Evolutionary conservation across 2,888 invertebrate species (phyloP).

Genomic region (Alviniconcha strummeri): DNA sequence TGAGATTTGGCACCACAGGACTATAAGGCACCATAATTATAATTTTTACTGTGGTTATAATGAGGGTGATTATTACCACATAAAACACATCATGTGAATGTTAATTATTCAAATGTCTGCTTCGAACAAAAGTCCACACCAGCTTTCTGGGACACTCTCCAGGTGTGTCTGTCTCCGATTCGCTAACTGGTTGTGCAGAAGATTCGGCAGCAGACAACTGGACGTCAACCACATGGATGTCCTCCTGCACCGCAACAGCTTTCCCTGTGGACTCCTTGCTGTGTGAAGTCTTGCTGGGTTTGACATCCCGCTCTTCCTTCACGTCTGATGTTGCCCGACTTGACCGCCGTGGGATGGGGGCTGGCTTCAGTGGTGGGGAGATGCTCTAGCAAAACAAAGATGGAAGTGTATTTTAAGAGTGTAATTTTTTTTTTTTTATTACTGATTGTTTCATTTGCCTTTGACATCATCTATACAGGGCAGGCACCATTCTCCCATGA

Average conservation of each 20-base stretch:
- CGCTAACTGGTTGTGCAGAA: neutral
- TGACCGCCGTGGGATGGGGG: constrained; percentile 31
- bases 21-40: too few species aligned
- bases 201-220: neutral
- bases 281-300: neutral
- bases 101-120: too few species aligned
- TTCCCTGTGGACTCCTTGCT: constrained; percentile 1
- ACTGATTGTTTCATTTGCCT: neutral
- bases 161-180: constrained; percentile 31
- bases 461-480: neutral
- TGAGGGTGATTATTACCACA: too few species aligned
- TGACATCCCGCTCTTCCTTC: constrained; percentile 26
- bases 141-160: constrained; percentile 39
- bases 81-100: too few species aligned
- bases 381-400: neutral
- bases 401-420: neutral
- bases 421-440: neutral
- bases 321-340: constrained; percentile 13
- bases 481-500: neutral
- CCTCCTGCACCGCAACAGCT: neutral
- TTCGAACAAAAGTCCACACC: constrained; percentile 29
- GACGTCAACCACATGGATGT: neutral
- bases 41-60: too few species aligned
- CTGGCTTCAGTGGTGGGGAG: constrained; percentile 18
- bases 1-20: too few species aligned